Evolutionary conservation across 2,888 invertebrate species (phyloP).

Genomic region (Cheilosia scutellata): DNA sequence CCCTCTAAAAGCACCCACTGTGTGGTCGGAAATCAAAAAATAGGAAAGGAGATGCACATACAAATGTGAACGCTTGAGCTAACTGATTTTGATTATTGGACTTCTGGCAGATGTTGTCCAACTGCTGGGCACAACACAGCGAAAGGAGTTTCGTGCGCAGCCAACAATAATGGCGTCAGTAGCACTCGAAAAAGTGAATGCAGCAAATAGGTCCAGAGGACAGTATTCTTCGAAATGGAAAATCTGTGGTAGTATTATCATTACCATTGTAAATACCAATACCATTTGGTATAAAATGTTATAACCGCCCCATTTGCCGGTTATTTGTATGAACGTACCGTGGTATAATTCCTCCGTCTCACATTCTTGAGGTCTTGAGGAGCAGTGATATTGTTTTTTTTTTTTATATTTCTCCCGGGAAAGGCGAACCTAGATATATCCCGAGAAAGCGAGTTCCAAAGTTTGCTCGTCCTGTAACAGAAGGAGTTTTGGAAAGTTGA

Average conservation of each 20-base stretch:
- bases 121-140: neutral
- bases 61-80: slow-evolving; percentile 11
- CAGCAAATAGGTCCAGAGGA: neutral
- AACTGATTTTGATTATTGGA: slow-evolving; percentile 46
- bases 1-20: slow-evolving; percentile 10
- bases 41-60: neutral
- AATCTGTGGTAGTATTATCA: neutral
- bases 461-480: too few relatives aligned
- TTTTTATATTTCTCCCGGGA: too few relatives aligned
- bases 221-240: neutral
- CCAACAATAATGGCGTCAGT: slow-evolving; percentile 27
- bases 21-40: neutral
- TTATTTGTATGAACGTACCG: slow-evolving; percentile 28
- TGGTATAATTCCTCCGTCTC: slow-evolving; percentile 6
- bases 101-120: slow-evolving; percentile 25
- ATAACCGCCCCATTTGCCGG: slow-evolving; percentile 28
- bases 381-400: too few relatives aligned
- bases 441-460: too few relatives aligned
- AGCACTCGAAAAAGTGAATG: neutral
- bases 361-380: too few relatives aligned
- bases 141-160: neutral
- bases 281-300: slow-evolving; percentile 36
- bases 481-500: too few relatives aligned
- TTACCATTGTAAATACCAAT: neutral
- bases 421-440: too few relatives aligned